These are phyloP conservation scores for Fragum whitleyi DNA, from an alignment of 2,888 invertebrate species.

Conservation along the genomic window DNA sequence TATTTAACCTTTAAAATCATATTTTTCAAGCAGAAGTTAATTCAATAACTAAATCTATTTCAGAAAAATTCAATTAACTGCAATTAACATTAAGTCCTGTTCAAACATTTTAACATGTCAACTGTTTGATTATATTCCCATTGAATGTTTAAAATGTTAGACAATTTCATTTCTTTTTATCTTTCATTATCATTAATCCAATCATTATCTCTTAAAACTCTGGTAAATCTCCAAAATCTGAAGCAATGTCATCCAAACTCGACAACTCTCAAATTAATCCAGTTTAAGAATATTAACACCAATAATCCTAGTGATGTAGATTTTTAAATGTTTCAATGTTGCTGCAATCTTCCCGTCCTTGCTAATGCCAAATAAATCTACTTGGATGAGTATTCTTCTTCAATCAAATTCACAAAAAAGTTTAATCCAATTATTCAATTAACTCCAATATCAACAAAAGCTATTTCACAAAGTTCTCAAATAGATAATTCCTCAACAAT, in stretches of 20 bases:
- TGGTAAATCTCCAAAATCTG: slow-evolving; percentile 13
- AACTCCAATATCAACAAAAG: no score
- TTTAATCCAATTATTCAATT: no score
- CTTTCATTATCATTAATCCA: background rate
- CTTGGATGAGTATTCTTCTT: no score
- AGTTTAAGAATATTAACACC: slow-evolving; percentile 8
- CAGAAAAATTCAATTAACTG: background rate
- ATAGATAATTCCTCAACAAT: no score
- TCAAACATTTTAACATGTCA: background rate
- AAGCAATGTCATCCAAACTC: background rate
- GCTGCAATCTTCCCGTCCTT: background rate
- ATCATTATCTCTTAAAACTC: background rate
- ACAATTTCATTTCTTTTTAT: background rate
- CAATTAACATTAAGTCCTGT: background rate
- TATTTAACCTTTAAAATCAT: background rate
- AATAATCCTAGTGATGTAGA: slow-evolving; percentile 7
- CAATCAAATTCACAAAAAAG: no score
- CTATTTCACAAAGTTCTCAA: no score
- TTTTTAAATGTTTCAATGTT: background rate
- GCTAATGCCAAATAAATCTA: no score
- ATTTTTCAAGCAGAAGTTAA: background rate
- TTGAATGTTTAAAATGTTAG: background rate
- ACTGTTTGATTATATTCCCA: background rate
- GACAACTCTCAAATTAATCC: slow-evolving; percentile 17
- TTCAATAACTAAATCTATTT: background rate